Conservation (phyloP, 2,113 vertebrate species). For the Paradoxurus hermaphroditus region DNA sequence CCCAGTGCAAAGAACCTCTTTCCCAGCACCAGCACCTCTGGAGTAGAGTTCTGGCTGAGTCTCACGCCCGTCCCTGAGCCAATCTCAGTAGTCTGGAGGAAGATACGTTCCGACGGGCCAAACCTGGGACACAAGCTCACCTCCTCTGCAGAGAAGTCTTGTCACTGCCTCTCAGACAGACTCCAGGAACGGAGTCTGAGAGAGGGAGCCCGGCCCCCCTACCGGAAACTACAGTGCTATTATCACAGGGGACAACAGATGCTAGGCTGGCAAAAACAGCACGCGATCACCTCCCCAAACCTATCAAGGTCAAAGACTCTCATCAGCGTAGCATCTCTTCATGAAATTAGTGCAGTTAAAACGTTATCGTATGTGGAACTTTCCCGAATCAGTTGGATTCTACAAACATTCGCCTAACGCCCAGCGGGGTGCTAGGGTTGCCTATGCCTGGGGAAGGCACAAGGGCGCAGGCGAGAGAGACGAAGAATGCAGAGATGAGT, state of each 20-base stretch:
- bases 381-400: background rate
- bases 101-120: background rate
- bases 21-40: background rate
- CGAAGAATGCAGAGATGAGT: background rate
- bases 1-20: background rate
- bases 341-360: background rate
- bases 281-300: background rate
- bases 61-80: background rate
- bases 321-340: background rate
- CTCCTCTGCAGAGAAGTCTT: background rate
- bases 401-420: background rate
- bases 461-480: background rate
- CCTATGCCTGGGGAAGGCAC: background rate
- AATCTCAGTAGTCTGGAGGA: background rate
- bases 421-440: background rate
- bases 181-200: background rate
- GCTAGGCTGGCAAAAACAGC: background rate
- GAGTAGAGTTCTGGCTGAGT: background rate
- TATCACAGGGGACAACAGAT: background rate
- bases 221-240: background rate
- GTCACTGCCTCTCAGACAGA: background rate
- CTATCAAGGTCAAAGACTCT: background rate
- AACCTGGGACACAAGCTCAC: background rate
- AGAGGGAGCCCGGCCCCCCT: background rate
- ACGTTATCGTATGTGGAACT: background rate